phyloP scores from a whole-genome alignment of 2,797 vertebrate genomes.

The Hyperoplus lanceolatus region DNA sequence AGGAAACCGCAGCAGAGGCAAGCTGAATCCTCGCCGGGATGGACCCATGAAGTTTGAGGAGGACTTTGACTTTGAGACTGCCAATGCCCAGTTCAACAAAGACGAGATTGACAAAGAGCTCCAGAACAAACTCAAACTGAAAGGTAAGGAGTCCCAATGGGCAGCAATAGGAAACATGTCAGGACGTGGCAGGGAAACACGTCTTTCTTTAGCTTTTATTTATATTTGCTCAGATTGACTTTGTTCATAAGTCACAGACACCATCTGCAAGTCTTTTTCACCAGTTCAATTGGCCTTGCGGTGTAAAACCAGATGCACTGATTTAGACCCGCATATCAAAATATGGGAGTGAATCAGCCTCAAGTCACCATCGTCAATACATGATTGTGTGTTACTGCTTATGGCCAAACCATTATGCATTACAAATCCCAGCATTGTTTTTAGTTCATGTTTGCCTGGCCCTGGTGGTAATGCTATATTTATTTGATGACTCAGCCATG shows the following conservation, averaged over 20 bases:
- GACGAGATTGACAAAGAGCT: slow-evolving; percentile 98
- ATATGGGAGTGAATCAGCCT: too few relatives aligned
- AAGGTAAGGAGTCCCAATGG: slow-evolving; percentile 84
- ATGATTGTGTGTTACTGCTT: not conserved
- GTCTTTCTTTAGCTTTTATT: not conserved
- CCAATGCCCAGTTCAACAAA: slow-evolving; percentile 98
- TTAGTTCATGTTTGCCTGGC: not conserved
- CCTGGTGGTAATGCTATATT: not conserved
- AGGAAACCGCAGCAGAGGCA: slow-evolving; percentile 93
- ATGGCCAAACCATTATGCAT: not conserved
- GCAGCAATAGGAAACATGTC: not conserved
- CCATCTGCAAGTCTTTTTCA: not conserved
- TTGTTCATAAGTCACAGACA: not conserved
- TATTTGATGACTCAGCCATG: not conserved
- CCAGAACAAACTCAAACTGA: slow-evolving; percentile 97
- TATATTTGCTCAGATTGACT: not conserved
- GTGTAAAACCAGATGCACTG: not conserved
- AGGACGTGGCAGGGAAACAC: not conserved
- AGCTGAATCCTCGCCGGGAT: slow-evolving; percentile 91
- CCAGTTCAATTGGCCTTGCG: not conserved
- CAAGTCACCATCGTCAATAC: not conserved
- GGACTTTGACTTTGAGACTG: slow-evolving; percentile 99
- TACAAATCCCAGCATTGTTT: not conserved
- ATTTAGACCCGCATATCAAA: too few relatives aligned
- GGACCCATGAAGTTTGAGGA: slow-evolving; percentile 98